Evolutionary conservation across 2,797 vertebrate genomes (phyloP), one percentile per base, ranked within the genome.

Genomic region (Hydrocynus forskahlii): DNA sequence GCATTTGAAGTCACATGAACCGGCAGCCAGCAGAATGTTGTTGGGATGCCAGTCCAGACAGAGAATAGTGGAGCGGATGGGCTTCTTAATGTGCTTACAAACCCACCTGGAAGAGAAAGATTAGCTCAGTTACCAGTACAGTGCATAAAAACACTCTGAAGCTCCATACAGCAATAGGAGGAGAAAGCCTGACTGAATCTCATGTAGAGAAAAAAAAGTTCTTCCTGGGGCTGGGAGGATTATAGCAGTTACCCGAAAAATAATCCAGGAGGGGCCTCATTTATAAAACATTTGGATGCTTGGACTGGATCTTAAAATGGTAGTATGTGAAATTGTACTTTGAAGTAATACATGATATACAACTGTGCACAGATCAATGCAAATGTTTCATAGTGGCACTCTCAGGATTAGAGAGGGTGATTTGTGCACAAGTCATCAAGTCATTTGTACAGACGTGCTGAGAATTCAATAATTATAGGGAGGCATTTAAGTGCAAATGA

Each of bases 41-140:
- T 99, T 99, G 78, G 98, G 98, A 88, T 99, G 98, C 98, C 98
- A 99, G 92, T 99, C 98, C 91, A 99, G 92, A 88, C 98, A 99
- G 70, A 99, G 96, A 84, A 99, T 96, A 13, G 98, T 99, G 86
- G 98, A 99, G 86, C 98, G 97, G 85, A 99, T 95, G 0, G 98
- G 98, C 87, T 99, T 99, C 88, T 99, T 99, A 89, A 99, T 99
- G 92, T 99, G 98, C 90, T 99, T 99, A 92, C 98, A 99, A 81
- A 99, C 98, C 98, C 98, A 99, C 98, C 98, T 99, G 67, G 75
- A 52, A 54, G 19, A 83, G 13, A 75, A 35, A 75, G 38, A 66
- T 40, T 8, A 23, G 38, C 8, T 7, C 25, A 83, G 54, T 6
- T 80, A 84, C 12, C 16, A 9, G 16, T 66, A n/a, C 7, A 38